Evolutionary conservation across 1,140 invertebrate genomes (phyloP).

Genomic region (Lutraria rhynchaena): DNA sequence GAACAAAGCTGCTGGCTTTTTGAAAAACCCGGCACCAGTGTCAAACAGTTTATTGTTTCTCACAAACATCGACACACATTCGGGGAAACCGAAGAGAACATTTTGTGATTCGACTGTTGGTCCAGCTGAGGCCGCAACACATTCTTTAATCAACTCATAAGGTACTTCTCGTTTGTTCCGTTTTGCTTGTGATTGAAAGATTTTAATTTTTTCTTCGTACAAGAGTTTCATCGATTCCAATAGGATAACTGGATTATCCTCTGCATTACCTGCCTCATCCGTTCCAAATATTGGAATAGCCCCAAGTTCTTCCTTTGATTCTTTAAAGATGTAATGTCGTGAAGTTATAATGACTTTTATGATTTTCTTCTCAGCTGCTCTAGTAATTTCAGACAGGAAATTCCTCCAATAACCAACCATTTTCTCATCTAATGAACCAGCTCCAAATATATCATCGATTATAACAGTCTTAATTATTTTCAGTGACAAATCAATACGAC

Average conservation of each 20-base stretch:
- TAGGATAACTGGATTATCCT: not conserved
- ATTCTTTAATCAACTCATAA: not conserved
- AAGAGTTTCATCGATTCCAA: constrained; percentile 1
- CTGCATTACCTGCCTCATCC: not conserved
- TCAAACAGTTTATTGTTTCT: constrained; percentile 10
- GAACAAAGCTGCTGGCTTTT: constrained; percentile 33
- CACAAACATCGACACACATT: constrained; percentile 46
- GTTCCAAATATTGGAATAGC: not conserved
- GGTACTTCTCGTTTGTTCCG: not conserved
- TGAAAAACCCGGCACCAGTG: constrained; percentile 17
- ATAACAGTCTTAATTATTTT: constrained; percentile 11
- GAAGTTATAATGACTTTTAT: constrained; percentile 31
- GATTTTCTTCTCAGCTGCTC: constrained; percentile 4
- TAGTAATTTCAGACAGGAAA: constrained; percentile 9
- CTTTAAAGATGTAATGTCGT: constrained; percentile 11
- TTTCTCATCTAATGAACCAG: constrained; percentile 9
- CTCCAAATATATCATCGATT: constrained; percentile 38
- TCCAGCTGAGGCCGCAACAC: constrained; percentile 2
- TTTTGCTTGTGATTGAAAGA: constrained; percentile 8
- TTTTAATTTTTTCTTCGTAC: constrained; percentile 6
- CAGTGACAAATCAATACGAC: constrained; percentile 11
- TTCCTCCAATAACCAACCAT: not conserved
- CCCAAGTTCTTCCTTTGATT: not conserved
- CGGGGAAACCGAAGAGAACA: constrained; percentile 41
- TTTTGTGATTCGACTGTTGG: not conserved